phyloP scores from a whole-genome alignment of 2,797 vertebrate species.

The Macroramphosus scolopax region DNA sequence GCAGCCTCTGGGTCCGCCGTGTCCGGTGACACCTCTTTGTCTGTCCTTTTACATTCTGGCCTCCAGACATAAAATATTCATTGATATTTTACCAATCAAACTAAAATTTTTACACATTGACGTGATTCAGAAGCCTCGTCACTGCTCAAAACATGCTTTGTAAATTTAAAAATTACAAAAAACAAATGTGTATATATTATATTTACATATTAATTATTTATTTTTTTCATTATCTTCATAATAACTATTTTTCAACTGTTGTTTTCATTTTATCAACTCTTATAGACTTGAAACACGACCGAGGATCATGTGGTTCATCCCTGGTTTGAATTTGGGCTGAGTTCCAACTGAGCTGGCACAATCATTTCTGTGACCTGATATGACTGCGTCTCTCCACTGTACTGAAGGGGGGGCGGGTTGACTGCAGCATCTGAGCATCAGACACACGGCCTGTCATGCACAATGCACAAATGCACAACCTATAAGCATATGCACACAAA shows the following conservation, averaged over 20 bases:
- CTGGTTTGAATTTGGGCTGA: conserved; percentile 4
- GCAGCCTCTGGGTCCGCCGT: conserved; percentile 95
- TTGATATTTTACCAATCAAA: no score
- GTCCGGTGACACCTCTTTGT: conserved; percentile 98
- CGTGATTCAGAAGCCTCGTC: no score
- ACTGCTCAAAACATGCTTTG: no score
- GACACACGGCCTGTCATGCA: conserved; percentile 6
- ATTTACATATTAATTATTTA: no score
- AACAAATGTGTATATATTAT: no score
- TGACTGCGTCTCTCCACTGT: conserved; percentile 21
- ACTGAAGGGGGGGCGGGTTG: no score
- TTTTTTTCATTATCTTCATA: background rate
- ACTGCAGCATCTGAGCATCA: conserved; percentile 20
- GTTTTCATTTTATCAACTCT: background rate
- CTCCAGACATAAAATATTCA: no score
- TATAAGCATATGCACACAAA: conserved; percentile 6
- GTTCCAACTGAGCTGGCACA: conserved; percentile 6
- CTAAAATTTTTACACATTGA: no score
- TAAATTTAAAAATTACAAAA: no score
- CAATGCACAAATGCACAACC: background rate
- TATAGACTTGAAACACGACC: background rate
- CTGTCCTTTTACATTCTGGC: no score
- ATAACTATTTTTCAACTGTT: background rate
- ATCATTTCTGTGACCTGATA: conserved; percentile 20
- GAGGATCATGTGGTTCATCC: conserved; percentile 14